Conservation (phyloP, 2,113 vertebrate genomes). For the Chiloscyllium plagiosum region DNA sequence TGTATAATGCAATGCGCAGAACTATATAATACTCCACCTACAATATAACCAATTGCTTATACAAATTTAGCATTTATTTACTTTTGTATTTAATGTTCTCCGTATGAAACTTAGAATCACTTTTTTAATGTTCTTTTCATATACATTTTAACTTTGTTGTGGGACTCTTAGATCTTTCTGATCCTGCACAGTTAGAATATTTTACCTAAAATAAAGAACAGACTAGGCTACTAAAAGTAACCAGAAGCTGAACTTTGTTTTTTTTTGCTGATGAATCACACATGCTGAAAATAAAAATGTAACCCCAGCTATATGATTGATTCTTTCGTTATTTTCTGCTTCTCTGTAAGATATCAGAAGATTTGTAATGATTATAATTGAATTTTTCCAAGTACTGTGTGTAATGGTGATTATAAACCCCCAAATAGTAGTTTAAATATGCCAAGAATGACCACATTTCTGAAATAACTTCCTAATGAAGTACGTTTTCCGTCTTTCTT, state of each 20-base stretch:
- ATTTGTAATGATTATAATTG: neutral
- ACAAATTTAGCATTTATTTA: neutral
- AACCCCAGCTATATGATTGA: neutral
- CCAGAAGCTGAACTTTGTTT: neutral
- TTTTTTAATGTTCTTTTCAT: neutral
- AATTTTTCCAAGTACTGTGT: neutral
- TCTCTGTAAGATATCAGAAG: neutral
- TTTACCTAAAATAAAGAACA: neutral
- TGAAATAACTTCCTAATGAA: neutral
- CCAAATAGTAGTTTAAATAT: too few species aligned
- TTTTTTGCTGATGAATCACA: neutral
- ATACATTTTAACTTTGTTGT: neutral
- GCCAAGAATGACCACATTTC: neutral
- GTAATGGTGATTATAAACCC: neutral
- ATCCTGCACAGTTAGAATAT: neutral
- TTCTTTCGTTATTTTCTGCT: neutral
- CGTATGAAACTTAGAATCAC: neutral
- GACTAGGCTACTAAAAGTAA: neutral
- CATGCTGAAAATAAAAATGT: neutral
- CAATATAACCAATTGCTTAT: neutral
- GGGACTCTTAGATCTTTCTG: neutral
- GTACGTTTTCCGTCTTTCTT: constrained; percentile 37
- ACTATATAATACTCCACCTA: neutral
- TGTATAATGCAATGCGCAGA: neutral
- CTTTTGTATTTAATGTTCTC: neutral